phyloP scores from a whole-genome alignment of 2,888 invertebrate species.

The Lepidocyrtinus sp. region DNA sequence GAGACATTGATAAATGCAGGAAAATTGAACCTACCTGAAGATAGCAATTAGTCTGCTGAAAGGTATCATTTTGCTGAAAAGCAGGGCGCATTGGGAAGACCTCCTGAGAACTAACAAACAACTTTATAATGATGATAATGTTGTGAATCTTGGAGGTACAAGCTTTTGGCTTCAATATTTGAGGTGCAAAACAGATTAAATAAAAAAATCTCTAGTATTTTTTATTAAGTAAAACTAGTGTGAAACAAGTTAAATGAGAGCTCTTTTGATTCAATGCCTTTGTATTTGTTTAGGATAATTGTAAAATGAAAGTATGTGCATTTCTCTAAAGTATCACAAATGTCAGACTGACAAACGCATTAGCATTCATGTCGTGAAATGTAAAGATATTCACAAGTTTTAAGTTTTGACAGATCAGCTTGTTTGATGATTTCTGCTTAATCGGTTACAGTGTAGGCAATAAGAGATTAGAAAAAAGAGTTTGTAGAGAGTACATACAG shows the following conservation, averaged over 20 bases:
- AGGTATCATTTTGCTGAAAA: conserved; percentile 31
- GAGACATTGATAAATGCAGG: too few species aligned
- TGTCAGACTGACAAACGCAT: conserved; percentile 21
- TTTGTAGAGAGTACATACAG: not conserved
- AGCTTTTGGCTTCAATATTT: too few species aligned
- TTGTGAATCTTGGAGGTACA: not conserved
- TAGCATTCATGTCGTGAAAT: conserved; percentile 48
- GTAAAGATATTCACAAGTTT: conserved; percentile 54
- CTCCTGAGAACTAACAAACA: conserved; percentile 30
- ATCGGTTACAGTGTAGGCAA: conserved; percentile 21
- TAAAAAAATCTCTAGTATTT: conserved; percentile 31
- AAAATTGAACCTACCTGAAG: not conserved
- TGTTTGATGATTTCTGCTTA: conserved; percentile 49
- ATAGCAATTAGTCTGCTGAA: conserved; percentile 44
- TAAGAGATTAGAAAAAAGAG: not conserved
- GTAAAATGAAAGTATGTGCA: not conserved
- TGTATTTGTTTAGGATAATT: not conserved
- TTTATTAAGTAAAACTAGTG: conserved; percentile 15
- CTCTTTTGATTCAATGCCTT: conserved; percentile 2
- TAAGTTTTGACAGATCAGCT: conserved; percentile 58
- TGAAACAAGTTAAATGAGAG: conserved; percentile 40
- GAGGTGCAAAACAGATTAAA: conserved; percentile 28
- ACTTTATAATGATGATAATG: conserved; percentile 24
- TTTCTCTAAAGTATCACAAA: not conserved
- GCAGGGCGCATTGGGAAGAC: conserved; percentile 24